These are phyloP conservation scores for Listronotus bonariensis DNA, from an alignment of 1,140 invertebrate genomes.

Conservation along the genomic window DNA sequence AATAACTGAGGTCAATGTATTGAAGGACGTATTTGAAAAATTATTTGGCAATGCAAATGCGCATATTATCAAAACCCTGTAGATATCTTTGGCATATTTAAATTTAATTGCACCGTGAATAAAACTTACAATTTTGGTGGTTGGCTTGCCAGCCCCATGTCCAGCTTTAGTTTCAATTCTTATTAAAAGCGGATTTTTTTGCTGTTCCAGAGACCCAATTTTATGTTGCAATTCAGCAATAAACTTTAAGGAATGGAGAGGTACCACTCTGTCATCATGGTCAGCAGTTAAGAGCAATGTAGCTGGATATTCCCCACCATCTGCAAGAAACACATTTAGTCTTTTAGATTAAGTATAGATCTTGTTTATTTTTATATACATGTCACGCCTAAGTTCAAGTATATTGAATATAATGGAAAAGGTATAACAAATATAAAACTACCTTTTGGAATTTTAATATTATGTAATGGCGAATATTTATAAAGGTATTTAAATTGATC, in stretches of 20 bases:
- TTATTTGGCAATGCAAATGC: too few relatives aligned
- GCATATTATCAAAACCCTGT: too few relatives aligned
- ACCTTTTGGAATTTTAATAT: conserved; percentile 71
- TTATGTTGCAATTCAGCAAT: conserved; percentile 88
- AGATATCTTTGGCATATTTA: conserved; percentile 6
- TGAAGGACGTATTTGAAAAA: too few relatives aligned
- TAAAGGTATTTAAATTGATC: conserved; percentile 87
- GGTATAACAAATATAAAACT: conserved; percentile 9
- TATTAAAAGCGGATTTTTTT: conserved; percentile 89
- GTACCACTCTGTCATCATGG: conserved; percentile 97
- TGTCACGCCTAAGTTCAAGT: too few relatives aligned
- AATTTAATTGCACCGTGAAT: conserved; percentile 23
- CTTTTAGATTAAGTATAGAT: background rate
- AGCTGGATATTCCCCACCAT: conserved; percentile 81
- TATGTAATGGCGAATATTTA: conserved; percentile 96
- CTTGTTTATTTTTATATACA: background rate
- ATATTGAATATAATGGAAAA: background rate
- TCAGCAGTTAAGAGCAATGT: conserved; percentile 91
- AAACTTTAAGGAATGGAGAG: conserved; percentile 94
- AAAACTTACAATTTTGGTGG: conserved; percentile 79
- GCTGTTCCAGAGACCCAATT: conserved; percentile 65
- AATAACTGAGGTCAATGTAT: too few relatives aligned
- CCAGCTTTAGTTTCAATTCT: conserved; percentile 94
- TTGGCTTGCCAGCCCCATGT: conserved; percentile 95
- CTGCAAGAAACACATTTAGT: conserved; percentile 24